A percentile compares a stretch with the other conserved stretches of the same genome.
phyloP scores from a whole-genome alignment of 1,140 invertebrate genomes.

The Solenopsis invicta region DNA sequence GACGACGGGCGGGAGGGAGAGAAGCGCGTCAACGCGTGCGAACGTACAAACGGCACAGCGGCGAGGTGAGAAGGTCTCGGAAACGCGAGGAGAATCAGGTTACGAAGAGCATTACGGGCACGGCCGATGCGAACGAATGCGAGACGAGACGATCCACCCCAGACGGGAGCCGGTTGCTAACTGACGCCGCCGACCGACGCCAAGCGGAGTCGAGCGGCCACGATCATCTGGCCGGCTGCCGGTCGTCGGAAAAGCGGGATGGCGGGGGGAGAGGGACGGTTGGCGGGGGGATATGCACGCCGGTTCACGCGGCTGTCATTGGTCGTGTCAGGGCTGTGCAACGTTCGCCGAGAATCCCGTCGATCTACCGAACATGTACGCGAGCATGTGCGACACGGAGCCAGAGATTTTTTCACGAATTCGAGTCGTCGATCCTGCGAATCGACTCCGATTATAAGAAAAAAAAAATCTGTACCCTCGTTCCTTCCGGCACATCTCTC shows the following conservation, averaged over 20 bases:
- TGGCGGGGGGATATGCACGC: constrained; percentile 37
- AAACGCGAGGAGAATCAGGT: constrained; percentile 70
- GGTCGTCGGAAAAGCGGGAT: constrained; percentile 23
- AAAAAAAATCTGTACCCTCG: not conserved
- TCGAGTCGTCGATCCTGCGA: not conserved
- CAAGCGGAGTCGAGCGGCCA: constrained; percentile 60
- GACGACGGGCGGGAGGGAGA: not conserved
- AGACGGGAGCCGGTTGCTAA: constrained; percentile 85
- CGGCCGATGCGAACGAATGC: not conserved
- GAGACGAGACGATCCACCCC: constrained; percentile 54
- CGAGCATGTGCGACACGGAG: not conserved
- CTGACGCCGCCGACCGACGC: constrained; percentile 80
- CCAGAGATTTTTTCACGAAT: not conserved
- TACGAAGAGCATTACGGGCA: constrained; percentile 78
- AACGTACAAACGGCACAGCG: constrained; percentile 43
- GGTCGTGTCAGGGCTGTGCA: constrained; percentile 76
- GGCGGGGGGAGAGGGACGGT: not conserved
- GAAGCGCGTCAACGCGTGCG: not conserved
- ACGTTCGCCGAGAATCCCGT: constrained; percentile 4
- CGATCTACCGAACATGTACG: no score
- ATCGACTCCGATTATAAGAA: not conserved
- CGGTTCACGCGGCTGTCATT: constrained; percentile 71
- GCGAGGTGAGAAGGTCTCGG: not conserved
- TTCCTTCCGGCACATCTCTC: not conserved
- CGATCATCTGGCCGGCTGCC: constrained; percentile 83